A percentile compares a stretch with the other conserved stretches of the same genome.
phyloP scores from a whole-genome alignment of 2,888 invertebrate genomes.

The Nesidiocoris tenuis region DNA sequence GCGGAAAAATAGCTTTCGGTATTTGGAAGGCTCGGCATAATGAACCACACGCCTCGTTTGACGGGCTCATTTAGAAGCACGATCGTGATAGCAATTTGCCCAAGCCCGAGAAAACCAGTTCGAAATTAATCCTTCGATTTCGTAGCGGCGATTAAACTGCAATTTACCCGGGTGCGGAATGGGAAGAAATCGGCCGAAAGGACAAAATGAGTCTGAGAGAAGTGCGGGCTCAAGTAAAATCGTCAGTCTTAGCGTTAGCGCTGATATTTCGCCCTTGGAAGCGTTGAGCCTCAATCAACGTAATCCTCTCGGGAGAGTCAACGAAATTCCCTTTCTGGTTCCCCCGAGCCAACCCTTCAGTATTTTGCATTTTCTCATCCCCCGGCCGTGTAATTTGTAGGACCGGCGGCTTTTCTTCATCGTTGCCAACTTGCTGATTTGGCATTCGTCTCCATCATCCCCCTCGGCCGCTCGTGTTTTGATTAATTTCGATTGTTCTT shows the following conservation, averaged over 20 bases:
- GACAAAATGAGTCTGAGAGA: background rate
- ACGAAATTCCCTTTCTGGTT: background rate
- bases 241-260: background rate
- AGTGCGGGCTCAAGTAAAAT: background rate
- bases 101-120: too few species aligned
- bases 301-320: background rate
- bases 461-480: background rate
- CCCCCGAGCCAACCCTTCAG: background rate
- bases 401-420: background rate
- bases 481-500: background rate
- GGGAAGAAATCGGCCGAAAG: background rate
- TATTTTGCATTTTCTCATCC: background rate
- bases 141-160: background rate
- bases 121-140: too few species aligned
- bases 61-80: too few species aligned
- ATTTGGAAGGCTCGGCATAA: too few species aligned
- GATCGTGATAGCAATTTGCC: too few species aligned
- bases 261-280: background rate
- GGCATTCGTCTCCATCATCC: background rate
- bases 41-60: too few species aligned
- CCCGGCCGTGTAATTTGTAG: background rate
- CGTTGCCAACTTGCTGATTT: background rate
- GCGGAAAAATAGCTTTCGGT: too few species aligned
- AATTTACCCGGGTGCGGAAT: background rate
- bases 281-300: background rate